Base-by-base conservation (phyloP, 2,888 invertebrate genomes). In the Nephrotoma appendiculata region DNA sequence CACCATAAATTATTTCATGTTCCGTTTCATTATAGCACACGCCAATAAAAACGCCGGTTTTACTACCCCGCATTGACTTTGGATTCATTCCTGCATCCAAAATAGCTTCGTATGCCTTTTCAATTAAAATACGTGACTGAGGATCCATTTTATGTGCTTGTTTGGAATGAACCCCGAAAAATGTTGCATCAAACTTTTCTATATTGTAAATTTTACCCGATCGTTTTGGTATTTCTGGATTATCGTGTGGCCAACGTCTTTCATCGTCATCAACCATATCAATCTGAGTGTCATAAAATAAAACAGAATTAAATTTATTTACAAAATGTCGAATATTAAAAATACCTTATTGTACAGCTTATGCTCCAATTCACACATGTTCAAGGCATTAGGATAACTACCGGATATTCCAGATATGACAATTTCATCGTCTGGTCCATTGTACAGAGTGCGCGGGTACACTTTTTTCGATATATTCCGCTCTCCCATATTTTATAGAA, bases 61-160 rank as follows among this genome's bases (percentile, higher is more conserved):
- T 94, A 0, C 93, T 92, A 0, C 96, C 96, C 43, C 94, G 92
- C 9, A 96, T 89, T 4, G 91, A 91, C 85, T 93, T 92, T 11
- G 96, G 96, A 90, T 95, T 95, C n/a, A 94, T 88, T 90, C 94
- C 94, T 88, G 96, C 94, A 92, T 96, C 96, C 87, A 96, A 93
- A 19, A 96, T 93, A 87, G 95, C 95, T 90, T 96, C 97, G 89
- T 95, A 96, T 0, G 96, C 94, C 87, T 94, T 94, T 91, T 96
- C 97, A 88, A 97, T 92, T 86, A 97, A 91, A 87, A 96, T 93
- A 88, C 97, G 93, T 88, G 96, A 94, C 93, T 96, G 95, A 0
- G 96, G 96, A 90, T 96, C 95, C 94, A 96, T 94, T 86, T 94
- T 94, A 89, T 95, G 94, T 0, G 95, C 95, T 90, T 96, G 96